These are phyloP conservation scores for Neopelma chrysocephalum DNA, from an alignment of 2,797 vertebrate genomes.

Conservation along the genomic window DNA sequence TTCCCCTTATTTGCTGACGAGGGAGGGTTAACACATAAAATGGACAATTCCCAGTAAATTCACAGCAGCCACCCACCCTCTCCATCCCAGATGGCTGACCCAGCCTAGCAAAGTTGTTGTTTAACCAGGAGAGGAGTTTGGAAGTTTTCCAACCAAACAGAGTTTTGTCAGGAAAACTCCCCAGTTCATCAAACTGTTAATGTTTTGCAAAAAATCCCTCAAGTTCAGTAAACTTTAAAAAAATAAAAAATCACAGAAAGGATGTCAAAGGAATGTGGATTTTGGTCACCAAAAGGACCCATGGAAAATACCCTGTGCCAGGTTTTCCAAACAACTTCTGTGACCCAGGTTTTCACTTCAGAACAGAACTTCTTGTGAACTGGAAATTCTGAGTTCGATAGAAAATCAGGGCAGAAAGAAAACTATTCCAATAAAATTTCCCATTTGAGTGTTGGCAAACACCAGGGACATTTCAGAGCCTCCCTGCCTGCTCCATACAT, in stretches of 20 bases:
- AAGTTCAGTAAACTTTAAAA: background rate
- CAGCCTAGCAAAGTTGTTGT: conserved; percentile 55
- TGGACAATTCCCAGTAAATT: conserved; percentile 18
- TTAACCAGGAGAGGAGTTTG: conserved; percentile 43
- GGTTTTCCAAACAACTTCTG: background rate
- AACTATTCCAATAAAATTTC: background rate
- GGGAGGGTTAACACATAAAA: conserved; percentile 27
- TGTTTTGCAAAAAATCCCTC: conserved; percentile 10
- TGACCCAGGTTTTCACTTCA: background rate
- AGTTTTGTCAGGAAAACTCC: conserved; percentile 49
- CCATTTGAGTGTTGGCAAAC: background rate
- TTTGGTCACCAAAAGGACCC: background rate
- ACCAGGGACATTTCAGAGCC: background rate
- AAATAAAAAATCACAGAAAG: background rate
- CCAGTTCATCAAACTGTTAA: background rate
- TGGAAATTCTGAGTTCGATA: background rate
- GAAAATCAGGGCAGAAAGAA: background rate
- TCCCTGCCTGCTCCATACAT: background rate
- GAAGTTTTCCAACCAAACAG: conserved; percentile 10
- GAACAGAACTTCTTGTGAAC: background rate
- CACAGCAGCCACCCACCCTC: conserved; percentile 40
- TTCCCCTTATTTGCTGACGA: background rate
- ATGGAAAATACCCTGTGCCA: background rate
- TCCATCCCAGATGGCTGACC: conserved; percentile 54
- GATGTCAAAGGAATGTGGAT: background rate